These are phyloP conservation scores for Holcopasites calliopsidis DNA, from an alignment of 1,140 invertebrate genomes.

Conservation along the genomic window DNA sequence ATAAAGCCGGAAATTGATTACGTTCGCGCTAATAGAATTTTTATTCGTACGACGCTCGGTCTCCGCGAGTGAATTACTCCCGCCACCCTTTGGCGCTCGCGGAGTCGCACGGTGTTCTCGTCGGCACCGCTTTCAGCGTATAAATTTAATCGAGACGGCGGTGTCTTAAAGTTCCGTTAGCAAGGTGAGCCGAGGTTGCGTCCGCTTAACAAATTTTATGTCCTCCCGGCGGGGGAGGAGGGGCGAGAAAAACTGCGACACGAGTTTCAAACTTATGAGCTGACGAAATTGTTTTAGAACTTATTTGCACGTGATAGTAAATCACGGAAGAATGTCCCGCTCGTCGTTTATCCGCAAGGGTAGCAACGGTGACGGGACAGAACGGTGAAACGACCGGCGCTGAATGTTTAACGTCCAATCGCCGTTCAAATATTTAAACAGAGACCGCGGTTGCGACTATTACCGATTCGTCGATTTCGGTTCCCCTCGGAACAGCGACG, in stretches of 20 bases:
- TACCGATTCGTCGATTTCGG: neutral
- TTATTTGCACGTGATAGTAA: neutral
- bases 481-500: neutral
- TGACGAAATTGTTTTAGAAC: too few species aligned
- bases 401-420: slow-evolving; percentile 5
- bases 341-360: too few species aligned
- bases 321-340: too few species aligned
- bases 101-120: neutral
- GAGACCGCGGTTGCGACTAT: neutral
- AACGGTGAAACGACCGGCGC: neutral
- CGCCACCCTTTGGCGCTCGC: neutral
- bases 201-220: slow-evolving; percentile 6
- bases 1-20: slow-evolving; percentile 38
- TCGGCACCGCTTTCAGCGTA: too few species aligned
- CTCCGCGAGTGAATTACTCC: neutral
- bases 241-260: slow-evolving; percentile 8
- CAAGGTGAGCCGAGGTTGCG: neutral
- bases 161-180: neutral
- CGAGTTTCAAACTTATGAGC: neutral
- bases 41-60: slow-evolving; percentile 19
- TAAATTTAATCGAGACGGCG: slow-evolving; percentile 1
- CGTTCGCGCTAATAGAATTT: slow-evolving; percentile 41
- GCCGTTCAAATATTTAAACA: slow-evolving; percentile 5
- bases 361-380: too few species aligned
- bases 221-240: neutral